Evolutionary conservation across 2,113 vertebrate species (phyloP).

Genomic region (Coptodon rendalli): DNA sequence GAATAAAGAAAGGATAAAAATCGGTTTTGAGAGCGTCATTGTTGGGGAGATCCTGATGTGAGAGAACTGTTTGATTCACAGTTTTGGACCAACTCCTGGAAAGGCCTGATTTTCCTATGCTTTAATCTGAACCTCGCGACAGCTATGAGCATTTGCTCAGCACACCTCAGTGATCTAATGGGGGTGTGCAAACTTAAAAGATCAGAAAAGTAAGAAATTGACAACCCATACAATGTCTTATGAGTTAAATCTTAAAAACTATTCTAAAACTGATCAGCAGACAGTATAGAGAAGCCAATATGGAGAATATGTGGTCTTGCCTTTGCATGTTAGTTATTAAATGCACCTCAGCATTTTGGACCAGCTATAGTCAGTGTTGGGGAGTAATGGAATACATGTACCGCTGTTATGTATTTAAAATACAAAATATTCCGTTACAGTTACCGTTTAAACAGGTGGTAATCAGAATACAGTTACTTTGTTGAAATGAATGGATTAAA

Average conservation of each 20-base stretch:
- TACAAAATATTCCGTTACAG: no score
- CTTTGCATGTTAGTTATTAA: not conserved
- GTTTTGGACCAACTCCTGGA: not conserved
- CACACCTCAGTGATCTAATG: not conserved
- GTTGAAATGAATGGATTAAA: no score
- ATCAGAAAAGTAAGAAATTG: not conserved
- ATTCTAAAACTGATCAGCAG: not conserved
- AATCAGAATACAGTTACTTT: no score
- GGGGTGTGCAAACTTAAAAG: not conserved
- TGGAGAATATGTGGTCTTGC: not conserved
- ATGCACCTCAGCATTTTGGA: not conserved
- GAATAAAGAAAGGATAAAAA: not conserved
- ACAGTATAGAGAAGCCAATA: not conserved
- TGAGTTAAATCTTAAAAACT: not conserved
- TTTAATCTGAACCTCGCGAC: not conserved
- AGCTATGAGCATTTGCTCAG: not conserved
- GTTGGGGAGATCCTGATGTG: not conserved
- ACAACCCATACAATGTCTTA: not conserved
- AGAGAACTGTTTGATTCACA: not conserved
- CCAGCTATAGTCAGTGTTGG: not conserved
- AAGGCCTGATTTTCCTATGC: not conserved
- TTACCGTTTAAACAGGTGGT: no score
- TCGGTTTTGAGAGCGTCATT: not conserved
- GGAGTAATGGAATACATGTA: no score
- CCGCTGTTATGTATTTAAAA: no score